A percentile compares a stretch with the other conserved stretches of the same genome.
Conservation (phyloP, 2,113 vertebrate species). For the Natator depressus region DNA sequence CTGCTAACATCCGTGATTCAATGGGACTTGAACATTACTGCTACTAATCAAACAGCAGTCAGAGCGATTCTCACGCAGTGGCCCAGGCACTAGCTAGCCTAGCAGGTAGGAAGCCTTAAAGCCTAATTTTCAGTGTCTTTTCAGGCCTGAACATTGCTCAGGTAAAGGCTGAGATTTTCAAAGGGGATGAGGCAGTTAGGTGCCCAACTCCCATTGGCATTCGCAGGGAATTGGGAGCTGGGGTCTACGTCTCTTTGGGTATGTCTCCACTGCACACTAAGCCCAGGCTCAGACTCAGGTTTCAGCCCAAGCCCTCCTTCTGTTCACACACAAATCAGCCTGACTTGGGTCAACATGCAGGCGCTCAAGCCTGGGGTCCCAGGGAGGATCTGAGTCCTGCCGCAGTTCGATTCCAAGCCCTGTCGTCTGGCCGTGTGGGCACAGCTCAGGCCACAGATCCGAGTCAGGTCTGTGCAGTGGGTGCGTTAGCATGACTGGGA, state of each 20-base stretch:
- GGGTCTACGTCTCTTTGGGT: background rate
- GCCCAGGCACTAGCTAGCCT: background rate
- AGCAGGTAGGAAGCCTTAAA: background rate
- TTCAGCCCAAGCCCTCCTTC: too few relatives aligned
- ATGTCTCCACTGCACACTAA: background rate
- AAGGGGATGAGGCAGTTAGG: too few relatives aligned
- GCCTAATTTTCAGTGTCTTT: background rate
- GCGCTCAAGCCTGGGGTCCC: too few relatives aligned
- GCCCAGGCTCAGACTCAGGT: background rate
- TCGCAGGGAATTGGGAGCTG: background rate
- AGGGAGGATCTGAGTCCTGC: too few relatives aligned
- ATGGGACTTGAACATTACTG: background rate
- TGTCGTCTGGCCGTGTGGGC: too few relatives aligned
- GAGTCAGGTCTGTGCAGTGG: too few relatives aligned
- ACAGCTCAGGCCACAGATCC: too few relatives aligned
- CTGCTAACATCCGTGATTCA: background rate
- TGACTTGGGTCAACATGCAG: too few relatives aligned
- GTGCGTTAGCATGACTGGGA: too few relatives aligned
- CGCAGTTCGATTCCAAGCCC: too few relatives aligned
- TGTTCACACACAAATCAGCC: too few relatives aligned
- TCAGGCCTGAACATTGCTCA: background rate
- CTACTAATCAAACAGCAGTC: background rate
- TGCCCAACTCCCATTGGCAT: background rate
- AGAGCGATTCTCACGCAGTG: background rate
- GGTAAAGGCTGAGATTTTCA: background rate